These are phyloP conservation scores for Brachyalestes nurse DNA, from an alignment of 2,797 vertebrate genomes.

Conservation along the genomic window DNA sequence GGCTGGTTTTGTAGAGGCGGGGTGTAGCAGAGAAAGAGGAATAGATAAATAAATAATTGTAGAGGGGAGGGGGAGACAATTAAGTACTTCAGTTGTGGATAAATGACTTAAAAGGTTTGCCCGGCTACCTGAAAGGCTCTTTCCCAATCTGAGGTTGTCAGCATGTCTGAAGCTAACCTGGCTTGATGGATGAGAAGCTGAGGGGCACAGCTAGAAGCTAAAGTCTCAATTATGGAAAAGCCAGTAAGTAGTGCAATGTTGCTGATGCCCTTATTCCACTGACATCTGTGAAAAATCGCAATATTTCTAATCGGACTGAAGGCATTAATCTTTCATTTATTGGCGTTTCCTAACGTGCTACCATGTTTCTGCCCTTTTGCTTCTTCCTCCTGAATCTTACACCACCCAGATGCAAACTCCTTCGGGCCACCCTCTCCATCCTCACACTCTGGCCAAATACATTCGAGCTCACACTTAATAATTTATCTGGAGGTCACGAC, in stretches of 20 bases:
- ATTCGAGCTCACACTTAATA: slow-evolving; percentile 57
- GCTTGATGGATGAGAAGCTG: slow-evolving; percentile 99
- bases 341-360: slow-evolving; percentile 82
- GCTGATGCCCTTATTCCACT: slow-evolving; percentile 96
- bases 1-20: not conserved
- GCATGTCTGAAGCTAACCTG: slow-evolving; percentile 87
- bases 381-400: slow-evolving; percentile 53
- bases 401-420: slow-evolving; percentile 18
- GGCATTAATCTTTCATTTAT: slow-evolving; percentile 98
- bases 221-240: slow-evolving; percentile 99
- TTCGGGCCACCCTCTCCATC: slow-evolving; percentile 34
- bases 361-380: slow-evolving; percentile 41
- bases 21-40: slow-evolving; percentile 9
- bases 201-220: slow-evolving; percentile 97
- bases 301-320: slow-evolving; percentile 97
- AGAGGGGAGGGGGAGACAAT: slow-evolving; percentile 79
- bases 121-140: slow-evolving; percentile 90
- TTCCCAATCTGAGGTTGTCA: slow-evolving; percentile 92
- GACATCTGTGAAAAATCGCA: slow-evolving; percentile 97
- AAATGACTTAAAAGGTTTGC: slow-evolving; percentile 87
- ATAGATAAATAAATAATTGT: slow-evolving; percentile 57
- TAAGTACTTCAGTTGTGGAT: slow-evolving; percentile 81
- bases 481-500: slow-evolving; percentile 52
- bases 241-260: slow-evolving; percentile 96
- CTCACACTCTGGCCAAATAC: slow-evolving; percentile 32